These are phyloP conservation scores for Drosophila hydei DNA, from an alignment of 1,140 invertebrate genomes.

Conservation along the genomic window DNA sequence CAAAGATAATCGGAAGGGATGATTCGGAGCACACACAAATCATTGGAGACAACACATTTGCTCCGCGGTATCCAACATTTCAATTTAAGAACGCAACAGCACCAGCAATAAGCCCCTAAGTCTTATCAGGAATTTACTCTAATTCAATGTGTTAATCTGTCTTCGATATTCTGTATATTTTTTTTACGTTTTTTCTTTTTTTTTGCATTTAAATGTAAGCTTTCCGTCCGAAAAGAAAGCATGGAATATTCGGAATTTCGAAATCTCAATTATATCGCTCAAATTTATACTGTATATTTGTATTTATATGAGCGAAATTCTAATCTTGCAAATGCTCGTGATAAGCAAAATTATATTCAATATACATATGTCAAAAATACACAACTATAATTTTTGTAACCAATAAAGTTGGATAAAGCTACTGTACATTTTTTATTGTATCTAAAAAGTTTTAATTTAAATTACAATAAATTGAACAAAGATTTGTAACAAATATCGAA, in stretches of 20 bases:
- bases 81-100: conserved; percentile 77
- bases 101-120: conserved; percentile 58
- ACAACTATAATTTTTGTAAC: too few species aligned
- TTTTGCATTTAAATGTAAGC: conserved; percentile 45
- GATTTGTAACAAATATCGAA: too few species aligned
- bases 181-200: conserved; percentile 28
- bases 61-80: conserved; percentile 86
- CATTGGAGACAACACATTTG: conserved; percentile 81
- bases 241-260: conserved; percentile 30
- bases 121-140: not conserved
- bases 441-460: too few species aligned
- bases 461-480: too few species aligned
- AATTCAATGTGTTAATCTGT: conserved; percentile 3
- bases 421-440: too few species aligned
- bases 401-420: too few species aligned
- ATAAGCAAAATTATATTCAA: too few species aligned
- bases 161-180: conserved; percentile 9
- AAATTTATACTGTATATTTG: conserved; percentile 1
- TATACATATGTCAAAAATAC: too few species aligned
- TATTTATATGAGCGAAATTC: not conserved
- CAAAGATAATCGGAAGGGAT: conserved; percentile 84
- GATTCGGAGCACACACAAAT: conserved; percentile 85
- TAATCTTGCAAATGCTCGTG: too few species aligned
- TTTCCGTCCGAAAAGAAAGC: conserved; percentile 61
- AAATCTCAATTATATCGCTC: conserved; percentile 35